Conservation (phyloP, 2,888 invertebrate species). For the Sarcophaga caerulescens region DNA sequence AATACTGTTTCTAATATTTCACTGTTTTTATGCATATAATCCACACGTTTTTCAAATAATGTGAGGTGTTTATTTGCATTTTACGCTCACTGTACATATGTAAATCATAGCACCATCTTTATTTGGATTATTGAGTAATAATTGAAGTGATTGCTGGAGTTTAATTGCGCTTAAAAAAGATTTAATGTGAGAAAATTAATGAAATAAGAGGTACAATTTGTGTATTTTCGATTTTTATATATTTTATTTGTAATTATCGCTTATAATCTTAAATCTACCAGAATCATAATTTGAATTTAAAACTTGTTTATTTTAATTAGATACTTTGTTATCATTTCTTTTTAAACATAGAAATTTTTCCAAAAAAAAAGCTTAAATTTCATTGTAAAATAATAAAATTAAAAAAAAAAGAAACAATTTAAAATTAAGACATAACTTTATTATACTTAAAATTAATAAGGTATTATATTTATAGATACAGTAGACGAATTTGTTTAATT, state of each 20-base stretch:
- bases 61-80: too few relatives aligned
- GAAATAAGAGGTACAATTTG: not conserved
- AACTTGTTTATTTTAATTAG: slow-evolving; percentile 65
- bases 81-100: too few relatives aligned
- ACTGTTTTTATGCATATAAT: too few relatives aligned
- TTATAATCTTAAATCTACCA: slow-evolving; percentile 72
- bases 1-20: too few relatives aligned
- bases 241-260: slow-evolving; percentile 71
- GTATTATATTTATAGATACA: slow-evolving; percentile 64
- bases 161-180: too few relatives aligned
- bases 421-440: slow-evolving; percentile 67
- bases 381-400: slow-evolving; percentile 61
- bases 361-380: slow-evolving; percentile 66
- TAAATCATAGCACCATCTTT: not conserved
- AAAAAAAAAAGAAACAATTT: slow-evolving; percentile 60
- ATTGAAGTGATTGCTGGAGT: too few relatives aligned
- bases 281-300: slow-evolving; percentile 71
- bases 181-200: not conserved
- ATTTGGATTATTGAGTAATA: not conserved
- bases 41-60: too few relatives aligned
- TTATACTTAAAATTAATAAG: slow-evolving; percentile 68
- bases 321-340: slow-evolving; percentile 62
- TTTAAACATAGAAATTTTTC: slow-evolving; percentile 69
- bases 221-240: slow-evolving; percentile 55
- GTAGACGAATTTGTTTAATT: slow-evolving; percentile 52